Evolutionary conservation across 2,797 vertebrate genomes (phyloP), one percentile per base, ranked within the genome.

Genomic region (Arctocebus calabarensis): DNA sequence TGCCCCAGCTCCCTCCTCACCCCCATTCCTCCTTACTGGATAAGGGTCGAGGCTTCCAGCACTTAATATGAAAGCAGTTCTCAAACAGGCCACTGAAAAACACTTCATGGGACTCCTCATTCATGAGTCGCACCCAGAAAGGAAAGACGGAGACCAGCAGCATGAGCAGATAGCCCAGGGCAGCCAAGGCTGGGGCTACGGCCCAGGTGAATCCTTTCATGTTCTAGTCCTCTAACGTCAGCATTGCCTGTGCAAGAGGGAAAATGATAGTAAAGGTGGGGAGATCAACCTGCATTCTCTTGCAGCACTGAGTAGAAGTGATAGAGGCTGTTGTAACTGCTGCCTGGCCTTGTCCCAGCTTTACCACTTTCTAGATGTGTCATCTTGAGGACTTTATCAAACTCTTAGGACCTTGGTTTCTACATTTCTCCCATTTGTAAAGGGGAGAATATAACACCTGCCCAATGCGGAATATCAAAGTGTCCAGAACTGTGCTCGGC

Each of bases 21-120:
- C 43, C 32, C 52, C 34, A 10, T 32, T 37, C 22, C 64, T 95
- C 88, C 90, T 88, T 95, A 95, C 91, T 66, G 6, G 92, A 93
- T 84, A 94, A 86, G 71, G 81, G 93, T 75, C 61, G 84, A 90
- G 94, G 85, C 68, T 96, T 96, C 93, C 85, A 92, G 68, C 90
- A 95, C n/a, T 66, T 90, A 94, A 92, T 84, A 70, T 78, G 82
- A 70, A 97, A 97, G 73, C 95, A 97, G 93, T 97, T 97, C 74
- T 96, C 94, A 94, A 97, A 96, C 6, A 95, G 82, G 62, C 95
- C 93, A 78, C 95, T 96, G 95, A 94, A 92, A 96, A 97, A 95
- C 73, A 90, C 94, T 52, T 97, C 95, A 0, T 82, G 61, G 68
- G 95, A 77, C 48, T 94, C 85, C n/a, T 92, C 32, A 0, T 90